Evolutionary conservation across 2,113 vertebrate genomes (phyloP), one percentile per base, ranked within the genome.

Genomic region (Chaetodon trifascialis): DNA sequence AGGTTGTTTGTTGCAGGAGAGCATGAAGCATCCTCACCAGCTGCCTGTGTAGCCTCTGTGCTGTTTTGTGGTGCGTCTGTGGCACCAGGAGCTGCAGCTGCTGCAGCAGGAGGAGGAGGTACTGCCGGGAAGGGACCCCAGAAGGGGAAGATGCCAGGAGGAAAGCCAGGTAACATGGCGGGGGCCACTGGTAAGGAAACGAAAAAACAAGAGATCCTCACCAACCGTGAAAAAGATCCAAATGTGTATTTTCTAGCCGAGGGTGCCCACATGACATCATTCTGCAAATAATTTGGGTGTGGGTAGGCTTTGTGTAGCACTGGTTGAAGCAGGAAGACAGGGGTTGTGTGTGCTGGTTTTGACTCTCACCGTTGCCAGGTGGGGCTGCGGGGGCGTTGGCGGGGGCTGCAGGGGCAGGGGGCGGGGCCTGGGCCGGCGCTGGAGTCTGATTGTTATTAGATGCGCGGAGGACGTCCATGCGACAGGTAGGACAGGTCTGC

Each of bases 401-500:
- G 0, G 95, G 65, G 21, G 94, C 71, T 14, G 93, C 95, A 0
- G 93, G 94, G 0, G 94, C 93, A 2, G 94, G 93, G 10, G 95
- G 82, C 0, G 94, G 38, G 12, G 94, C 95, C 0, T 96, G 95
- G 0, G 96, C 95, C 0, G 96, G 94, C 0, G 96, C 87, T 0
- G 94, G 95, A 5, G 96, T 91, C 85, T 96, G 96, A 0, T 95
- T 86, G 7, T 97, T 97, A 36, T 96, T 96, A 0, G 97, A 96
- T 0, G 97, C 97, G 0, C 97, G 94, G 0, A 99, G 95, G 17
- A 99, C 97, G 7, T 98, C 97, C 97, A 99, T 99, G 2, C 98
- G 97, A 86, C 97, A 99, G 1, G 98, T 98, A 1, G 98, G 98
- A 75, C 97, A 99, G 3, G 98, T 99, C 94, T 99, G 98, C 89